These are phyloP conservation scores for Ostrea denselamellosa DNA, from an alignment of 1,140 invertebrate species.

Conservation along the genomic window DNA sequence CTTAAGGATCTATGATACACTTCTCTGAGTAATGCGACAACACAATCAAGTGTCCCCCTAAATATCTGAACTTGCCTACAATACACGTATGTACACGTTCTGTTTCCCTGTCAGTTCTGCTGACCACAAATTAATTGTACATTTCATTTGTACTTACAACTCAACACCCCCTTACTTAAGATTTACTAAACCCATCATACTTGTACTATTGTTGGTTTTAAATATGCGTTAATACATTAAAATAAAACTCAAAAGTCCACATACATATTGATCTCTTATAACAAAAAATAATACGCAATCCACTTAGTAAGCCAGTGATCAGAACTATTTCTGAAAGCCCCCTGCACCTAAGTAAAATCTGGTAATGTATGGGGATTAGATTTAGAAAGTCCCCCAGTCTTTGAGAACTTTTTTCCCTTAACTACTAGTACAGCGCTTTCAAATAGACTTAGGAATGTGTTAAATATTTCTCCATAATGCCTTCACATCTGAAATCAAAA, in stretches of 20 bases:
- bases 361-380: neutral
- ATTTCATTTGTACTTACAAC: too few relatives aligned
- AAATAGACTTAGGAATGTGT: neutral
- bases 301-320: neutral
- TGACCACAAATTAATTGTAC: too few relatives aligned
- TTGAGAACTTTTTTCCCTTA: neutral
- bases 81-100: too few relatives aligned
- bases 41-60: too few relatives aligned
- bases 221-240: neutral
- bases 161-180: too few relatives aligned
- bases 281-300: neutral
- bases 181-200: too few relatives aligned
- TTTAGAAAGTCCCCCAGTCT: neutral
- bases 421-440: neutral
- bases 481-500: constrained; percentile 30
- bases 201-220: neutral
- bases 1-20: neutral
- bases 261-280: neutral
- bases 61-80: too few relatives aligned
- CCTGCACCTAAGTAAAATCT: constrained; percentile 2
- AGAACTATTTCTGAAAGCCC: neutral
- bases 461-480: constrained; percentile 5
- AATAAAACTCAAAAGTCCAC: constrained; percentile 9
- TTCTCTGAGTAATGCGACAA: neutral
- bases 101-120: too few relatives aligned